Evolutionary conservation across 37 sponge, comb jelly and placozoan species (phyloP), one percentile per base, ranked within the genome.

Genomic region (Chondrosia reniformis): DNA sequence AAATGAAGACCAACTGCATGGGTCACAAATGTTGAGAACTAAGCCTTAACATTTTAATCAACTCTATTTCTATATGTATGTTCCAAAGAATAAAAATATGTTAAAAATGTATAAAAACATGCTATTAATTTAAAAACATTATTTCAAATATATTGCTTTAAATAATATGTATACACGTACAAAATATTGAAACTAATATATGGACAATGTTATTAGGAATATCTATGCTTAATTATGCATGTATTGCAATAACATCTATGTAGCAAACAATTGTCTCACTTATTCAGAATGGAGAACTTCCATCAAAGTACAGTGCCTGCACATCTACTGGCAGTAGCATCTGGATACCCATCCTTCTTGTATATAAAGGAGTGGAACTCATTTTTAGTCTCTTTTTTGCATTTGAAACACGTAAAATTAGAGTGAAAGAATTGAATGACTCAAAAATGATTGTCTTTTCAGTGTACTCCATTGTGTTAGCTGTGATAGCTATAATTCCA

Each of bases 321-420:
- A n/a, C 57, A 27, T 42, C 87, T 33, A 55, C 21, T 10, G 4
- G 30, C 38, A 32, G 46, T 9, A 22, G 45, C 49, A 63, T 75
- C 28, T 83, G 84, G 84, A 19, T 79, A 0, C 25, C 56, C 15
- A 74, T 83, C 45, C 77, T 88, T 36, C 30, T 83, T 25, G 84
- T 57, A 37, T 83, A 83, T 67, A 88, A 88, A 76, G 89, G 80
- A 13, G 33, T 80, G n/a, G 62, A 79, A 21, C 52, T 88, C n/a
- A 34, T 88, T 24, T 46, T 79, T 24, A 84, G 89, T 54, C 65
- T 83, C 12, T 79, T 83, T 46, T 84, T 84, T 76, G 84, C 78
- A 33, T 84, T 84, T 63, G 40, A 54, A 55, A 76, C 77, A 13
- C 25, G 84, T 10, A 83, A 83, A 41, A 43, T 83, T 44, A 57